Evolutionary conservation across 2,888 invertebrate species (phyloP).

Genomic region (Nomada fabriciana): DNA sequence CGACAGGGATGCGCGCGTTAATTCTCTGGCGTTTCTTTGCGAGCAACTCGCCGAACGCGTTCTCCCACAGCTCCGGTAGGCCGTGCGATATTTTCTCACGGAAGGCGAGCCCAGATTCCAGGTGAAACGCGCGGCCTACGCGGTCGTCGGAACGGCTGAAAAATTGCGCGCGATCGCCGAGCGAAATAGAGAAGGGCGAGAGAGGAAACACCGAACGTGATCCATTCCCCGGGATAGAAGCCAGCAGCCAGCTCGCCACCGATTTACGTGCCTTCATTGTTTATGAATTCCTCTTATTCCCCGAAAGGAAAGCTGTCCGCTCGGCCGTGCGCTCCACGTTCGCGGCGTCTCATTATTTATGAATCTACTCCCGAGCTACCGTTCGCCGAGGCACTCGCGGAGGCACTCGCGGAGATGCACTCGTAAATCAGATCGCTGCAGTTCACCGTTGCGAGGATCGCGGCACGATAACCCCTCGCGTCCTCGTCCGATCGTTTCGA

Average conservation of each 20-base stretch:
- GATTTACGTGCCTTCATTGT: constrained; percentile 70
- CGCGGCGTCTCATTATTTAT: constrained; percentile 70
- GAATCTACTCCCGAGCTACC: constrained; percentile 67
- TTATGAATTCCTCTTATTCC: constrained; percentile 68
- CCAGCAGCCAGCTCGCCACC: constrained; percentile 15
- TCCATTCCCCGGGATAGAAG: constrained; percentile 6
- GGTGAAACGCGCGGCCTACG: constrained; percentile 38
- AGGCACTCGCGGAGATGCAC: constrained; percentile 33
- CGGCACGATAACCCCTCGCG: constrained; percentile 42
- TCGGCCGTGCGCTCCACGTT: constrained; percentile 9
- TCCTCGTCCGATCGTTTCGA: constrained; percentile 22
- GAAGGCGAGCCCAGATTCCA: constrained; percentile 46
- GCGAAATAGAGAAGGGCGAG: neutral
- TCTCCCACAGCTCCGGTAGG: neutral
- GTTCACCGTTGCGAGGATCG: constrained; percentile 52
- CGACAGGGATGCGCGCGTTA: neutral
- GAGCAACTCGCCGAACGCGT: neutral
- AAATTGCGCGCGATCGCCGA: constrained; percentile 38
- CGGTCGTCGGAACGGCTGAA: constrained; percentile 43
- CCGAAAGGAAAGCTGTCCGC: constrained; percentile 22
- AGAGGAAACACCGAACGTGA: constrained; percentile 1
- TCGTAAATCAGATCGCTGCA: constrained; percentile 61
- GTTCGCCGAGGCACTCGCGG: constrained; percentile 40
- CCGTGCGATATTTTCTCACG: constrained; percentile 53
- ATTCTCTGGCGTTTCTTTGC: constrained; percentile 3